These are phyloP conservation scores for Bryconaethiops microstoma DNA, from an alignment of 2,797 vertebrate genomes.

Conservation along the genomic window DNA sequence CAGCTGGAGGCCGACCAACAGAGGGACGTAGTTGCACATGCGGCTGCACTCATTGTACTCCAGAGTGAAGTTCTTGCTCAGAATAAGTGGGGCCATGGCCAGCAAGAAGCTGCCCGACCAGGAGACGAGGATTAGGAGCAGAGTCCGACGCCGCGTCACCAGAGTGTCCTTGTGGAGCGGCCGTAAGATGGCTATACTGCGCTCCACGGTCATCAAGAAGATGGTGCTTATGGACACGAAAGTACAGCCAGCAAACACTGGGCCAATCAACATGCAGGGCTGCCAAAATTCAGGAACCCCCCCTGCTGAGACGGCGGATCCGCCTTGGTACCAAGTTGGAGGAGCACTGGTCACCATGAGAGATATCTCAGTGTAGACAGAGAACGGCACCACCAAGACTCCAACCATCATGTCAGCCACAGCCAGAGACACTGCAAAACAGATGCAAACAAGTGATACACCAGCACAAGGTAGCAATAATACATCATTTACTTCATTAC, in stretches of 20 bases:
- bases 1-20: constrained; percentile 59
- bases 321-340: constrained; percentile 77
- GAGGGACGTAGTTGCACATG: constrained; percentile 83
- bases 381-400: constrained; percentile 83
- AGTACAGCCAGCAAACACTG: constrained; percentile 83
- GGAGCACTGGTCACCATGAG: constrained; percentile 75
- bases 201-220: constrained; percentile 84
- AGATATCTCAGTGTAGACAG: constrained; percentile 81
- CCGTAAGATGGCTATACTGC: constrained; percentile 80
- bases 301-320: constrained; percentile 35
- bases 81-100: constrained; percentile 76
- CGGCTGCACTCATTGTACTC: constrained; percentile 85
- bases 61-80: constrained; percentile 76
- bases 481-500: neutral
- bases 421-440: constrained; percentile 80
- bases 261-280: constrained; percentile 83
- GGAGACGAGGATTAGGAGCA: constrained; percentile 77
- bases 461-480: neutral
- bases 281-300: constrained; percentile 68
- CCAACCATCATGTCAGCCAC: constrained; percentile 85
- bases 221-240: constrained; percentile 87
- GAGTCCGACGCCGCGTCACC: constrained; percentile 76
- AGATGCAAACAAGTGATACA: constrained; percentile 22
- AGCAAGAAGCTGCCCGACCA: constrained; percentile 80
- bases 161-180: constrained; percentile 82